These are phyloP conservation scores for Polia nebulosa DNA, from an alignment of 2,888 invertebrate species.

Conservation along the genomic window DNA sequence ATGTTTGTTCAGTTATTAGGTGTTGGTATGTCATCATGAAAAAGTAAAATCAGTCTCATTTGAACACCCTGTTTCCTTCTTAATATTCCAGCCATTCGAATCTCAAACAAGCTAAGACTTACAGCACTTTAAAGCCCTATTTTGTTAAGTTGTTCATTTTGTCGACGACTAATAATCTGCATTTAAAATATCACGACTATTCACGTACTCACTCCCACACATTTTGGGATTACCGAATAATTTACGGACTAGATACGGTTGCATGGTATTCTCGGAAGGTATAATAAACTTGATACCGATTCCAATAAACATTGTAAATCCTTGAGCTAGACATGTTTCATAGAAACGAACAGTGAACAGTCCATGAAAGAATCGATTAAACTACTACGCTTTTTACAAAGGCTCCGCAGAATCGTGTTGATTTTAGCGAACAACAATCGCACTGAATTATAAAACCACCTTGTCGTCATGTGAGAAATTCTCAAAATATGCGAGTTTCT, in stretches of 20 bases:
- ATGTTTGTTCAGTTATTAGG: constrained; percentile 83
- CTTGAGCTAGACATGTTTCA: constrained; percentile 19
- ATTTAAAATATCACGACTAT: background rate
- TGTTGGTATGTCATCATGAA: constrained; percentile 83
- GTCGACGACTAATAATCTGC: background rate
- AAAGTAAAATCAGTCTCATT: background rate
- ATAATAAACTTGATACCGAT: constrained; percentile 27
- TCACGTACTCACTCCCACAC: background rate
- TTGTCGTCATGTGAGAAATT: background rate
- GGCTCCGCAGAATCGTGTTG: background rate
- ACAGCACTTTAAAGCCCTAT: background rate
- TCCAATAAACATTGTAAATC: constrained; percentile 38
- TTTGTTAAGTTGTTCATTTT: background rate
- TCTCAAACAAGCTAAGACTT: background rate
- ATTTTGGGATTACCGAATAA: constrained; percentile 4
- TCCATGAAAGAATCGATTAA: constrained; percentile 17
- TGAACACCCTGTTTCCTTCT: background rate
- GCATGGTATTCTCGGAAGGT: constrained; percentile 30
- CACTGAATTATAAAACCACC: background rate
- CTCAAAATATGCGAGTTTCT: constrained; percentile 20
- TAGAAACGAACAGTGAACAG: constrained; percentile 24
- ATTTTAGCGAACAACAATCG: background rate
- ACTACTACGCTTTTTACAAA: constrained; percentile 5
- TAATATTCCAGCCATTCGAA: background rate
- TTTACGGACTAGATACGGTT: constrained; percentile 14